These are phyloP conservation scores for Leucophenga varia DNA, from an alignment of 1,140 invertebrate genomes.

Conservation along the genomic window DNA sequence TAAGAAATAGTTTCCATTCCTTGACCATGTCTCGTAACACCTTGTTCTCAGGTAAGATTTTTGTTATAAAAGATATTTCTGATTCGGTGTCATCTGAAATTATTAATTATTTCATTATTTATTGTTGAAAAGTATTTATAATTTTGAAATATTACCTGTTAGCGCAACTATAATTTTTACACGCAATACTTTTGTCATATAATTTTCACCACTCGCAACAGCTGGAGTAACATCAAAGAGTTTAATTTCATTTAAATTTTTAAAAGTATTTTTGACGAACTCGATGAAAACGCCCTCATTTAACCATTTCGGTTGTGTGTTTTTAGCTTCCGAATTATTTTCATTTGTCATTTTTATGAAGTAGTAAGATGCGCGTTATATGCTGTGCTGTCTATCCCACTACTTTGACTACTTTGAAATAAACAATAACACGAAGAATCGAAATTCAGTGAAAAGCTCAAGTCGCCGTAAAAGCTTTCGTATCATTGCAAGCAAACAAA, in stretches of 20 bases:
- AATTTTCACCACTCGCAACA: slow-evolving; percentile 36
- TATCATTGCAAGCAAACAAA: too few relatives aligned
- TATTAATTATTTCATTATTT: background rate
- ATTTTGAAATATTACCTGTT: slow-evolving; percentile 16
- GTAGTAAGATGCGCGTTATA: too few relatives aligned
- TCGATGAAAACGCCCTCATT: slow-evolving; percentile 16
- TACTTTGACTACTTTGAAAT: too few relatives aligned
- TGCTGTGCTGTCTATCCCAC: too few relatives aligned
- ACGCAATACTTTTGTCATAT: slow-evolving; percentile 29
- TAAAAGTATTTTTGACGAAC: slow-evolving; percentile 24
- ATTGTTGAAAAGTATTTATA: too few relatives aligned
- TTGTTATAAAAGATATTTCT: slow-evolving; percentile 29
- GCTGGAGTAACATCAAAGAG: slow-evolving; percentile 22
- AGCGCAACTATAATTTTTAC: slow-evolving; percentile 23
- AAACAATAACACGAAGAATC: too few relatives aligned
- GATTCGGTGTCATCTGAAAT: slow-evolving; percentile 24
- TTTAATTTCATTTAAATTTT: slow-evolving; percentile 21
- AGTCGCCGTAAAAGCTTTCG: too few relatives aligned
- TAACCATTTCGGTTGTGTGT: slow-evolving; percentile 21
- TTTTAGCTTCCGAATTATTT: background rate
- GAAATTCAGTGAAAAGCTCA: too few relatives aligned
- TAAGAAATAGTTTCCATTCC: slow-evolving; percentile 38
- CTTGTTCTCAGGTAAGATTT: slow-evolving; percentile 23
- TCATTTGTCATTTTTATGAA: background rate
- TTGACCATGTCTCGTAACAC: slow-evolving; percentile 21